phyloP scores from a whole-genome alignment of 2,113 vertebrate genomes.

The Hiodon alosoides region DNA sequence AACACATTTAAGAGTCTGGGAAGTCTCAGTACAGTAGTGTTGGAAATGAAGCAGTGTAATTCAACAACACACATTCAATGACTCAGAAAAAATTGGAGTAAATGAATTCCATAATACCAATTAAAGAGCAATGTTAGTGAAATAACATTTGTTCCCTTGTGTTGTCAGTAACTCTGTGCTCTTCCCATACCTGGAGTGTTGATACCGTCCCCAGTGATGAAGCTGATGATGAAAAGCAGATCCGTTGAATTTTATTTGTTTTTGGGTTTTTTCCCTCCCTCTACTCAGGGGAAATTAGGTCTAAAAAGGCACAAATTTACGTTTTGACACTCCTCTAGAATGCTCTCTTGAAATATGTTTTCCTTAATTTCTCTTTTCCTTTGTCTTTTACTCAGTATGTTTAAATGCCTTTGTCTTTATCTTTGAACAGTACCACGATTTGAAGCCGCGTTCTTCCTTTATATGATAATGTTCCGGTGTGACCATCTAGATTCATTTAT shows the following conservation, averaged over 20 bases:
- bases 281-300: not conserved
- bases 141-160: too few species aligned
- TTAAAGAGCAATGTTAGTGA: too few species aligned
- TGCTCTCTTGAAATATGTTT: not conserved
- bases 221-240: not conserved
- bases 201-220: slow-evolving; percentile 7
- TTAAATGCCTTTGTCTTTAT: not conserved
- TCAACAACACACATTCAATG: too few species aligned
- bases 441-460: too few species aligned
- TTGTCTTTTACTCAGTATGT: not conserved
- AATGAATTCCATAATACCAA: too few species aligned
- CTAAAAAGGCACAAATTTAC: not conserved
- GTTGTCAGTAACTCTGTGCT: not conserved
- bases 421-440: not conserved
- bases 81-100: too few species aligned
- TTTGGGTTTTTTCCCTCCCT: not conserved
- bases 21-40: too few species aligned
- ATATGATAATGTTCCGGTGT: not conserved
- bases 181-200: slow-evolving; percentile 15
- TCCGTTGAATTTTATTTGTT: not conserved
- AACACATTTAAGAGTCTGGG: too few species aligned
- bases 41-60: too few species aligned
- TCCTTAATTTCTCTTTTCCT: not conserved
- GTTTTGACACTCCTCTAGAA: too few species aligned
- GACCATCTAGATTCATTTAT: slow-evolving; percentile 5